A percentile compares a stretch with the other conserved stretches of the same genome.
Conservation (phyloP, 2,888 invertebrate genomes). For the Quadroppia sp. region DNA sequence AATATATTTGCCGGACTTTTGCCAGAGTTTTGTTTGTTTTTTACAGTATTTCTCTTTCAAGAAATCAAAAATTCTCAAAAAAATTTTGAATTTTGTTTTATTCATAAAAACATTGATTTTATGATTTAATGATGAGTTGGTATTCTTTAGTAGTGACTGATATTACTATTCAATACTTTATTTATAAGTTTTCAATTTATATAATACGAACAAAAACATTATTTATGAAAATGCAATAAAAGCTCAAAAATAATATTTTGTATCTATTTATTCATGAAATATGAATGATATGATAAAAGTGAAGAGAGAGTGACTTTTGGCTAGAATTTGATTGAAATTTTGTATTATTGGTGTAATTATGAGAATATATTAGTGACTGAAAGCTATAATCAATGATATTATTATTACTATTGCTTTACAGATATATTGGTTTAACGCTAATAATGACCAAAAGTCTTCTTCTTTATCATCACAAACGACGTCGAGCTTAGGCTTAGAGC, state of each 20-base stretch:
- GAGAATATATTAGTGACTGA: neutral
- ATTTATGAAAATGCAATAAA: too few species aligned
- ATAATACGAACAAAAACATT: too few species aligned
- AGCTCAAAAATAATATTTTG: too few species aligned
- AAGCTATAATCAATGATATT: neutral
- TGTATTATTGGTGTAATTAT: neutral
- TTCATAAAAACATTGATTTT: neutral
- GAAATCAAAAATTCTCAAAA: neutral
- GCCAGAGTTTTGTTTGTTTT: neutral
- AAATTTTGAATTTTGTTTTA: neutral
- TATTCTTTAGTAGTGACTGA: too few species aligned
- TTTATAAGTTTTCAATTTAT: too few species aligned
- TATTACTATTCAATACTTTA: too few species aligned
- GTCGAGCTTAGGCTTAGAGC: neutral
- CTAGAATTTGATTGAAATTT: neutral
- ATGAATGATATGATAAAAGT: neutral
- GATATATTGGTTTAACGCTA: neutral
- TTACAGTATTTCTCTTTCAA: neutral
- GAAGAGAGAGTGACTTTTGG: neutral
- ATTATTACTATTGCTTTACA: neutral
- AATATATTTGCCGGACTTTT: neutral
- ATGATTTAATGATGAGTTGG: too few species aligned
- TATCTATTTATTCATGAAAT: neutral
- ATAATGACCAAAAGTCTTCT: conserved; percentile 7
- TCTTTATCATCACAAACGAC: neutral